A percentile compares a stretch with the other conserved stretches of the same genome.
Evolutionary conservation across 2,113 vertebrate genomes (phyloP).

Genomic region (Physeter macrocephalus): DNA sequence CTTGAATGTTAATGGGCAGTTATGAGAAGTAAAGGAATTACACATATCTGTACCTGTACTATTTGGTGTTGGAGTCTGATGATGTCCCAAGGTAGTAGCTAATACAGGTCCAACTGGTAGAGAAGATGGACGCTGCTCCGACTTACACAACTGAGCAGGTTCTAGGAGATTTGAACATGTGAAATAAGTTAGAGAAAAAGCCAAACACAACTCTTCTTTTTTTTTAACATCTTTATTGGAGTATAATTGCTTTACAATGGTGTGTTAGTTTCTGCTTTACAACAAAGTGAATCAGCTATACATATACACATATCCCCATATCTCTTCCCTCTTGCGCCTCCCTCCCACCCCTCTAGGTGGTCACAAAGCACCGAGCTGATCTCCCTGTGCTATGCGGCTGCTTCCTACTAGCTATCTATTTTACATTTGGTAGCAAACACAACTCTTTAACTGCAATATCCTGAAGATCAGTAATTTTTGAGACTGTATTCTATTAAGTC

Average conservation of each 20-base stretch:
- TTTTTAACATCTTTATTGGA: no score
- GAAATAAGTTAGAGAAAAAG: constrained; percentile 50
- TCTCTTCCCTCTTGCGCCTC: no score
- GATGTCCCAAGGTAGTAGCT: constrained; percentile 93
- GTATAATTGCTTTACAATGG: no score
- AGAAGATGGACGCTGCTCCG: constrained; percentile 96
- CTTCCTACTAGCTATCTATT: no score
- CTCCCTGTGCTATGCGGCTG: no score
- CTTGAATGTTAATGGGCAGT: not conserved
- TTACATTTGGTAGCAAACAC: not conserved
- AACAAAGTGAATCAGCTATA: no score
- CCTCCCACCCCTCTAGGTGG: no score
- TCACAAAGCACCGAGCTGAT: no score
- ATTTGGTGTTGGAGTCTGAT: constrained; percentile 97
- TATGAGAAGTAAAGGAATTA: constrained; percentile 21
- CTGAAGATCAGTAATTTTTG: not conserved
- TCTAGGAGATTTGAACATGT: constrained; percentile 80
- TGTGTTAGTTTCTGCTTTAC: no score
- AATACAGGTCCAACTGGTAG: constrained; percentile 93
- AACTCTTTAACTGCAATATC: not conserved
- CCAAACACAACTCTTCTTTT: not conserved
- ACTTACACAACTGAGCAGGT: constrained; percentile 92
- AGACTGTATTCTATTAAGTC: not conserved
- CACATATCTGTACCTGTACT: constrained; percentile 90
- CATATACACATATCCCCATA: no score